A percentile compares a stretch with the other conserved stretches of the same genome.
phyloP scores from a whole-genome alignment of 1,140 invertebrate genomes.

The fruit fly (Drosophila melanogaster) region DNA sequence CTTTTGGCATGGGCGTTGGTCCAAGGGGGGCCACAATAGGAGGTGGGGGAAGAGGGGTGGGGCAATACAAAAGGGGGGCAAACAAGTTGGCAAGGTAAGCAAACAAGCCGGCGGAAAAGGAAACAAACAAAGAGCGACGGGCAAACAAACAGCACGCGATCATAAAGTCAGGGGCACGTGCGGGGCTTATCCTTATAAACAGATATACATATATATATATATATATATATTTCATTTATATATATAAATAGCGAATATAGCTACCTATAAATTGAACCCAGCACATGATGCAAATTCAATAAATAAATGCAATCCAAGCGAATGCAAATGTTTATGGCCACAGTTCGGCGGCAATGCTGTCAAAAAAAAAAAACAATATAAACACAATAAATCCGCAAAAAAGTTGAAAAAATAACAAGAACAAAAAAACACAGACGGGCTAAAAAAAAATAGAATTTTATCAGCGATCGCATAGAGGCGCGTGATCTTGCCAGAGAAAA shows the following conservation, averaged over 20 bases:
- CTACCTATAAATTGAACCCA: conserved; percentile 34
- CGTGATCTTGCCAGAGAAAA: conserved; percentile 74
- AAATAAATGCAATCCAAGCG: conserved; percentile 57
- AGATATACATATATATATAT: not conserved
- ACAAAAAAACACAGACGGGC: not conserved
- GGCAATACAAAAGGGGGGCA: too few species aligned
- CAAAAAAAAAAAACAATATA: conserved; percentile 6
- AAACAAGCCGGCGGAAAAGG: conserved; percentile 26
- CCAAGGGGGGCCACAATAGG: not conserved
- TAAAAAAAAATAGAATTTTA: conserved; percentile 51
- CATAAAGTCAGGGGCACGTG: conserved; percentile 52
- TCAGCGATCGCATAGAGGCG: conserved; percentile 71
- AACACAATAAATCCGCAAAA: not conserved
- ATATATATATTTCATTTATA: too few species aligned
- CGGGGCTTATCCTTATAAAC: not conserved
- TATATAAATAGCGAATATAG: not conserved
- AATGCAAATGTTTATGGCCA: conserved; percentile 24
- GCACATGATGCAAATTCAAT: conserved; percentile 42
- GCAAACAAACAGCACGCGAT: conserved; percentile 50
- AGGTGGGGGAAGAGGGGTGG: too few species aligned
- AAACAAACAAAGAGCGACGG: conserved; percentile 14
- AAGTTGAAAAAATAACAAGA: not conserved
- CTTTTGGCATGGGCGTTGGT: conserved; percentile 15
- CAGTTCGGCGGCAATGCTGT: conserved; percentile 4
- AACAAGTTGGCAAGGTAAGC: not conserved